Conservation (phyloP, 2,888 invertebrate genomes). For the Congeria kusceri region DNA sequence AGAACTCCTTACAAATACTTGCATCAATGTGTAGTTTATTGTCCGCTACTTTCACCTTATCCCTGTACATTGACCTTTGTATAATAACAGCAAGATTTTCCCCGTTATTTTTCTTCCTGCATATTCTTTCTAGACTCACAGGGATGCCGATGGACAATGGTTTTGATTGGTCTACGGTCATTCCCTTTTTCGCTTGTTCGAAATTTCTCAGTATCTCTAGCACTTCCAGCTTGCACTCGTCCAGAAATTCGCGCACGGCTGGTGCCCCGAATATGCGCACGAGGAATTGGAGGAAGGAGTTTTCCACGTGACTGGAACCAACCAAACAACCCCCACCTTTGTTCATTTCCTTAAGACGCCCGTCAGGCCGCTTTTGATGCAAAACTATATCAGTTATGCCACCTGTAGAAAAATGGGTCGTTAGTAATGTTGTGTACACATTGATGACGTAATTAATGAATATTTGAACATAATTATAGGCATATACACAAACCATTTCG, state of each 20-base stretch:
- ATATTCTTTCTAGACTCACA: conserved; percentile 50
- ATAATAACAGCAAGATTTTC: conserved; percentile 37
- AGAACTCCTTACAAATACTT: conserved; percentile 42
- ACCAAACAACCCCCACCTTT: conserved; percentile 53
- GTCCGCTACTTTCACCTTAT: conserved; percentile 51
- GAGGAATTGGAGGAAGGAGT: conserved; percentile 58
- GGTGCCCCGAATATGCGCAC: conserved; percentile 56
- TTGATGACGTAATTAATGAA: too few species aligned
- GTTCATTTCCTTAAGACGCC: conserved; percentile 54
- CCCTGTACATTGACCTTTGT: conserved; percentile 52
- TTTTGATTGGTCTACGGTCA: conserved; percentile 26
- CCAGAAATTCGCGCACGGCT: conserved; percentile 55
- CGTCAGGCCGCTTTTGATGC: conserved; percentile 49
- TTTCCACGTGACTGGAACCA: conserved; percentile 57
- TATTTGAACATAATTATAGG: too few species aligned
- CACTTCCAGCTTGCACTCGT: conserved; percentile 54
- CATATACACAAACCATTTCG: too few species aligned
- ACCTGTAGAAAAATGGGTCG: conserved; percentile 25
- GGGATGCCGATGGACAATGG: conserved; percentile 40
- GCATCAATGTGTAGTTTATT: conserved; percentile 53
- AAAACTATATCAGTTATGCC: conserved; percentile 55
- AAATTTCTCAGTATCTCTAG: conserved; percentile 50
- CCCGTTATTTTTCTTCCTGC: conserved; percentile 53
- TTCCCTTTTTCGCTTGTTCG: conserved; percentile 38
- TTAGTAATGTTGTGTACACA: too few species aligned